Conservation (phyloP, 2,113 vertebrate genomes). For the Plectropomus leopardus region DNA sequence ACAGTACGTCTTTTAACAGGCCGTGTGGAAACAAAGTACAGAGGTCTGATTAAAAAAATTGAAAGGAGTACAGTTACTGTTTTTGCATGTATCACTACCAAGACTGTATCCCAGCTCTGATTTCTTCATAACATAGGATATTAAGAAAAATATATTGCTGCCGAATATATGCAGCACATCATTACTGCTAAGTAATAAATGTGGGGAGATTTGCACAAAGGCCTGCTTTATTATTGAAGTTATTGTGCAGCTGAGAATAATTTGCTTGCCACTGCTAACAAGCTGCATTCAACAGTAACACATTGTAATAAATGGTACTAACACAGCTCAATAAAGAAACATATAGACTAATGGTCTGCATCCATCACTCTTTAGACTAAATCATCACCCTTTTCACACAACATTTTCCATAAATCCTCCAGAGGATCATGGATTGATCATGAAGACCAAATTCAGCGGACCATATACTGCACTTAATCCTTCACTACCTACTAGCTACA, state of each 20-base stretch:
- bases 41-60: background rate
- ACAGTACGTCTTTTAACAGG: background rate
- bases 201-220: conserved; percentile 22
- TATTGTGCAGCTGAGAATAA: conserved; percentile 31
- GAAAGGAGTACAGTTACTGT: background rate
- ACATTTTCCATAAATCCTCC: background rate
- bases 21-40: background rate
- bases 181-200: conserved; percentile 25
- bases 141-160: background rate
- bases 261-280: conserved; percentile 43
- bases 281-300: conserved; percentile 10
- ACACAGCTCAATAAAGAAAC: conserved; percentile 29
- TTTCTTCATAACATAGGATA: background rate
- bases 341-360: conserved; percentile 29
- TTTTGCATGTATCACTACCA: background rate
- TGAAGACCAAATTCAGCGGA: background rate
- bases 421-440: background rate
- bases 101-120: background rate
- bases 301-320: conserved; percentile 42
- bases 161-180: conserved; percentile 17
- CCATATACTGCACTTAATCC: conserved; percentile 14
- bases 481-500: conserved; percentile 17
- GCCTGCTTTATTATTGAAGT: conserved; percentile 23
- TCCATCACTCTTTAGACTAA: conserved; percentile 12
- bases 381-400: background rate